Evolutionary conservation across 1,140 invertebrate genomes (phyloP).

Genomic region (Ruditapes philippinarum): DNA sequence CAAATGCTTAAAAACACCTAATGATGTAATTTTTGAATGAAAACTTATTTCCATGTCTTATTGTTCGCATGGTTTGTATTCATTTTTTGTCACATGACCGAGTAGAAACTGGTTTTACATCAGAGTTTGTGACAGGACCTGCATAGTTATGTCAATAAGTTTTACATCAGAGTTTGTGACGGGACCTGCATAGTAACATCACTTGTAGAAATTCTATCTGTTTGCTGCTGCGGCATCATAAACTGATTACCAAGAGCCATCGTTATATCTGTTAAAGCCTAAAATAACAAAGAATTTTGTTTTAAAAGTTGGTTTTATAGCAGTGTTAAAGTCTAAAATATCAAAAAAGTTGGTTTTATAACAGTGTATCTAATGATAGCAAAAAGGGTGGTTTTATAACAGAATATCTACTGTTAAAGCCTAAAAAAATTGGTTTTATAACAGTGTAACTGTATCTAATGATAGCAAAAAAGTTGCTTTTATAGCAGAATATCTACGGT

Average conservation of each 20-base stretch:
- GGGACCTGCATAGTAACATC: conserved; percentile 42
- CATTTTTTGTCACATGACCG: no score
- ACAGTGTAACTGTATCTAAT: no score
- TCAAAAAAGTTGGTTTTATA: background rate
- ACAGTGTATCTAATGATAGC: background rate
- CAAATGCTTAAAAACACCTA: no score
- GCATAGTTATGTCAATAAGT: conserved; percentile 48
- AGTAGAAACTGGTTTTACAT: no score
- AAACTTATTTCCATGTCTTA: no score
- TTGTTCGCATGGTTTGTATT: no score
- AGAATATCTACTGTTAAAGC: background rate
- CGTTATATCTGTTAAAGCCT: conserved; percentile 48
- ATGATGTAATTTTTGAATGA: no score
- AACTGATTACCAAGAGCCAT: conserved; percentile 48
- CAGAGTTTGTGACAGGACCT: background rate
- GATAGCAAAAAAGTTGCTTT: no score
- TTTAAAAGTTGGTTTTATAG: background rate
- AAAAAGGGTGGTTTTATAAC: background rate
- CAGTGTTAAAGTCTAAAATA: background rate
- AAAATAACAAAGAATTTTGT: background rate
- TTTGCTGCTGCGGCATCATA: background rate
- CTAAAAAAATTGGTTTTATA: no score
- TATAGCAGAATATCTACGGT: no score
- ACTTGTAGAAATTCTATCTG: conserved; percentile 19
- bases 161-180: background rate